Percentiles rank a stretch among this genome's conserved stretches.
Conservation (phyloP, 1,140 invertebrate species). For the Caenorhabditis briggsae region DNA sequence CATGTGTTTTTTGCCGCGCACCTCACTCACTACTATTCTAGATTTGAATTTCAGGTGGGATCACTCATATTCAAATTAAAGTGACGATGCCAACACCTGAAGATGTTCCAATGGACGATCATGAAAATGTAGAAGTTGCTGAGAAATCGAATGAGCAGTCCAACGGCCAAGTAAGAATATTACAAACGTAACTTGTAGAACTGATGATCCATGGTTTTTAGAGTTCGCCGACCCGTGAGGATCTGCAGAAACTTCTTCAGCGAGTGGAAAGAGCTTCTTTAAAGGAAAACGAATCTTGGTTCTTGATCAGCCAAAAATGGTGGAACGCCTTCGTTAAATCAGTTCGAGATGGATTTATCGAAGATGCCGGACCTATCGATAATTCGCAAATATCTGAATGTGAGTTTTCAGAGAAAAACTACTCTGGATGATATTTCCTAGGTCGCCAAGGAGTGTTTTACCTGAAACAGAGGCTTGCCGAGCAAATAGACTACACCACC, state of each 20-base stretch:
- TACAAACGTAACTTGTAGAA: neutral
- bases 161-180: neutral
- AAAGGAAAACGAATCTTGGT: conserved; percentile 38
- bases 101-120: conserved; percentile 23
- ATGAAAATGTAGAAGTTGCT: neutral
- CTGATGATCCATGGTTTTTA: neutral
- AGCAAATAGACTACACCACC: conserved; percentile 65
- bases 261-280: neutral
- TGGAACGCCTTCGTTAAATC: conserved; percentile 59
- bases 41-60: conserved; percentile 30
- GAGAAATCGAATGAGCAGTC: conserved; percentile 6
- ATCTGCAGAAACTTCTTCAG: neutral
- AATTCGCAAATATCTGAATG: conserved; percentile 55
- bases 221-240: neutral
- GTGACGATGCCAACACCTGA: conserved; percentile 38
- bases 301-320: conserved; percentile 55
- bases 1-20: too few species aligned
- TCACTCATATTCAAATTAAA: neutral
- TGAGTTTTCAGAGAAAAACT: neutral
- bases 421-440: conserved; percentile 18
- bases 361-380: conserved; percentile 59
- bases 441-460: neutral
- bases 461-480: conserved; percentile 69
- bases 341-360: conserved; percentile 48
- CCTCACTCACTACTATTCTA: neutral